Base-by-base conservation (phyloP, 30 jellyfish, hydroid and myxozoan species). In the Pseudorhiza aurosa region DNA sequence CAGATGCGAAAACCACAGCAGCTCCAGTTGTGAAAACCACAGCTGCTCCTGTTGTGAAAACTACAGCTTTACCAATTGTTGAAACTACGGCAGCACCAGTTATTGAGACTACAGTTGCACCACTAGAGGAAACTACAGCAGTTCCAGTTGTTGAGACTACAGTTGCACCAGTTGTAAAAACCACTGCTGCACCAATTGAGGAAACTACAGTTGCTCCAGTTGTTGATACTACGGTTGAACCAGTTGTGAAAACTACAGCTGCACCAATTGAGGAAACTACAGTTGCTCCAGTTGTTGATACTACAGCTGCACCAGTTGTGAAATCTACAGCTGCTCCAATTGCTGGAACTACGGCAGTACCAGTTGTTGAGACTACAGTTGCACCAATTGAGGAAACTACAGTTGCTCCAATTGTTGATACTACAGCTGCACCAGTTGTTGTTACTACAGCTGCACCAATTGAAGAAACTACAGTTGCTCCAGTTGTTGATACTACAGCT, bases 1-100 rank as follows among this genome's bases (percentile, higher is more conserved):
- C 78, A 64, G 78, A 27, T 33, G 78, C 33, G 12, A 58, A 64
- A 64, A 43, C 83, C 67, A 69, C 83, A 8, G 83, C 67, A 37
- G 83, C 83, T 42, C 83, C 83, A 69, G 68, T 18, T 24, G 72
- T 71, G 19, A 72, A 71, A 71, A 51, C 71, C 30, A 71, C 85
- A 8, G 85, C 67, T 46, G 85, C 85, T 28, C 85, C 85, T 21
- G 27, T 30, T 44, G 72, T 71, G 12, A 55, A 71, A 26, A 51
- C 85, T 46, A 46, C 85, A 8, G 72, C 85, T 71, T 72, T 74
- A 19, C 79, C 79, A 25, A 45, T 60, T 10, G 62, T 40, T 2
- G 87, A 31, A 50, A 49, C 87, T 4, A 74, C 87, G 2, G 87
- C 68, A 49, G 75, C 64, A 11, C 76, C 77, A 42, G 59, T 30